phyloP scores from a whole-genome alignment of 1,140 invertebrate species.

The Oncopodura yosiiana region DNA sequence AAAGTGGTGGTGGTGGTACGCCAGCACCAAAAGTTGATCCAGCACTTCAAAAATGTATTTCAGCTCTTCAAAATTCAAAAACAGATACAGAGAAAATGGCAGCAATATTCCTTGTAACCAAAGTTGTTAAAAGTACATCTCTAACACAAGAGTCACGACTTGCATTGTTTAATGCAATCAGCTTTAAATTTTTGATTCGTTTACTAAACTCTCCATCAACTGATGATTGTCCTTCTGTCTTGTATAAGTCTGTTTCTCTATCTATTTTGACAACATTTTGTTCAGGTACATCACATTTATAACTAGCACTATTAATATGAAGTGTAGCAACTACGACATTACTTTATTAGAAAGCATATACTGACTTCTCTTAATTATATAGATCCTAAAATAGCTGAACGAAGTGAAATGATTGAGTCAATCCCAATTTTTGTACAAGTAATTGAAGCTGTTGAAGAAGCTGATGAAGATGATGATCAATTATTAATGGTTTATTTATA shows the following conservation, averaged over 20 bases:
- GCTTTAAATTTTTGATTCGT: conserved; percentile 69
- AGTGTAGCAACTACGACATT: no score
- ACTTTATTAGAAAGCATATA: no score
- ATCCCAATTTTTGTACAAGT: conserved; percentile 71
- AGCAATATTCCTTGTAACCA: conserved; percentile 78
- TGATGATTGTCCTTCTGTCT: conserved; percentile 69
- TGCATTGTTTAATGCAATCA: conserved; percentile 76
- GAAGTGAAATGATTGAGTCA: conserved; percentile 67
- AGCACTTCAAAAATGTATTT: conserved; percentile 67
- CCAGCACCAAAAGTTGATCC: conserved; percentile 53
- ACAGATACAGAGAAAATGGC: conserved; percentile 86
- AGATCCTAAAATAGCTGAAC: conserved; percentile 65
- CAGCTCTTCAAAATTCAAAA: conserved; percentile 61
- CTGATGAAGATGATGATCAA: conserved; percentile 65
- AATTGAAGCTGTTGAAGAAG: conserved; percentile 65
- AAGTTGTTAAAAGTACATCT: conserved; percentile 68
- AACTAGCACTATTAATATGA: no score
- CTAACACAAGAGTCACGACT: conserved; percentile 59
- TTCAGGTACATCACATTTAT: no score
- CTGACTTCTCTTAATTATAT: no score
- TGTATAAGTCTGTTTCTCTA: conserved; percentile 80
- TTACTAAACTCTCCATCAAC: conserved; percentile 61
- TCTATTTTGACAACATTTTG: conserved; percentile 75
- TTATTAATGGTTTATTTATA: conserved; percentile 60
- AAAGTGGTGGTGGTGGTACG: no score